Base-by-base conservation (phyloP, 2,113 vertebrate species). In the Pholis gunnellus region DNA sequence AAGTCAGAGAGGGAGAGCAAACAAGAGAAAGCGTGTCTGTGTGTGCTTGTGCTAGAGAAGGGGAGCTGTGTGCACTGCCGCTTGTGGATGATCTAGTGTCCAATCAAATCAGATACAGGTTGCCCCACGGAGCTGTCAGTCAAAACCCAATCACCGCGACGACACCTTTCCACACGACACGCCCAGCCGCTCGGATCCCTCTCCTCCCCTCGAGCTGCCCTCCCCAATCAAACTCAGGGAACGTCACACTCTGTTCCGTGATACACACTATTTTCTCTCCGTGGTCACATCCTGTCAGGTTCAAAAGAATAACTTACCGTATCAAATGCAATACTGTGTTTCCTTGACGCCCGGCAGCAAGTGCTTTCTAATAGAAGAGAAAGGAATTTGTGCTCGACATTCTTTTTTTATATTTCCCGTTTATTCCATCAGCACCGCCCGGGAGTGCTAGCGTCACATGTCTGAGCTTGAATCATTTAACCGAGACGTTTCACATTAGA, bases 81-180 rank as follows among this genome's bases (percentile, higher is more conserved):
- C 81, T 57, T n/a, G 64, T 78, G 82, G 79, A 81, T 82, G 87
- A 91, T 87, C 80, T 20, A 72, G 69, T 73, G 88, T 88, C 92
- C 91, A 90, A 72, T 92, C 80, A 82, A 76, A 89, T 91, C 88
- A 83, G 60, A 87, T 81, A 31, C 83, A 82, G 70, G 75, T 69
- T 59, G 72, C 72, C 92, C 83, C 85, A n/a, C 61, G 52, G 64
- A 44, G 84, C 88, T 92, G 89, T 86, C 91, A 91, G 72, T 92
- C 91, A 88, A 90, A 90, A 83, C 86, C 79, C 90, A 90, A 91
- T 92, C 92, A 84, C 82, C 17, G 52, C 14, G 27, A 50, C 82
- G 59, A 64, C 91, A 81, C 85, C 78, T 87, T 48, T 63, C 61
- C 79, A 52, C 66, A 4, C 17, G 48, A 71, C 91, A 87, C 85